Base-by-base conservation (phyloP, 2,113 vertebrate genomes). In the Chionodraco myersi region DNA sequence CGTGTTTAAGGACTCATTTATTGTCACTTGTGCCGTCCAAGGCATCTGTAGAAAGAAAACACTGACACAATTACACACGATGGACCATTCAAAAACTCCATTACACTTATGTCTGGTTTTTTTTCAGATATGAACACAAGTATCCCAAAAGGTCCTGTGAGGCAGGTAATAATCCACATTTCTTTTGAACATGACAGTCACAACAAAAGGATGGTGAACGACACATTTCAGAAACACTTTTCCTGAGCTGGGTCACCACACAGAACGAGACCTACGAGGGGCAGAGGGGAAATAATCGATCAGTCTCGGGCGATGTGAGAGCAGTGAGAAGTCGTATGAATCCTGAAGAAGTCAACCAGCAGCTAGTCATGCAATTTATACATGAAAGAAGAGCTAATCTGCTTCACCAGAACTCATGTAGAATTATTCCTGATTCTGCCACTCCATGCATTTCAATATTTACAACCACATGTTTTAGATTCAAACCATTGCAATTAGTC, bases 161-260 rank as follows among this genome's bases (percentile, higher is more conserved):
- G 23, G 7, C 44, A 84, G 34, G 21, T 44, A 45, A 59, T 34
- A 62, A 53, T 70, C 12, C 36, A 63, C 5, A 23, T 71, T 58
- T 67, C 30, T 53, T 53, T 34, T 60, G 2, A 34, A 64, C 56
- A 53, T 14, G 9, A 72, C 30, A 14, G 56, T 18, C 13, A 18
- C 16, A 51, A 66, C 73, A 57, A 9, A 9, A 23, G 2, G 36
- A 73, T 16, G 36, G 26, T 44, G 44, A 76, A 75, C 62, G 26
- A 70, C 48, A 56, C 34, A 36, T 57, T 68, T 61, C 30, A 64
- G 52, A 16, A 66, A 63, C 61, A 73, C 41, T 76, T 71, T 89
- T 81, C 80, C 80, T 85, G 82, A 86, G 79, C 73, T 63, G 75
- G 64, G 49, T 69, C 56, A 66, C 53, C 70, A 75, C 73, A 83